Percentiles rank a stretch among this genome's conserved stretches.
phyloP scores from a whole-genome alignment of 1,140 invertebrate genomes.

The Scaptomyza pallida region DNA sequence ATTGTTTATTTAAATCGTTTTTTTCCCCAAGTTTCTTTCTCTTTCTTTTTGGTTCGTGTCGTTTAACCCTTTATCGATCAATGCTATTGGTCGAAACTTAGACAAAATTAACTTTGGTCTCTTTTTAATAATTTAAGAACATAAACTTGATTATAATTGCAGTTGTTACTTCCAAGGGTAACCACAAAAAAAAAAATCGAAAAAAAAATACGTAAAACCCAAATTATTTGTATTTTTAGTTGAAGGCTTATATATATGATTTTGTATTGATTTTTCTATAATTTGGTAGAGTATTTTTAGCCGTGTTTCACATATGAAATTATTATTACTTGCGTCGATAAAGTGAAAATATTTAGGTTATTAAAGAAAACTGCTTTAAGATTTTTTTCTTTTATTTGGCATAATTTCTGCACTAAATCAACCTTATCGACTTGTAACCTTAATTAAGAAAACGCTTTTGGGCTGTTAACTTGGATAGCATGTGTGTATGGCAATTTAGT shows the following conservation, averaged over 20 bases:
- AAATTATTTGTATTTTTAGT: constrained; percentile 1
- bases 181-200: background rate
- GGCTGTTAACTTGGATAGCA: background rate
- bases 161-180: constrained; percentile 5
- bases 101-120: background rate
- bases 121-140: constrained; percentile 23
- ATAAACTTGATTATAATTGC: constrained; percentile 19
- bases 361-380: too few species aligned
- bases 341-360: too few species aligned
- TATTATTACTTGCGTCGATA: too few species aligned
- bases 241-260: background rate
- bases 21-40: background rate
- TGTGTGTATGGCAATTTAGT: background rate
- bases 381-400: too few species aligned
- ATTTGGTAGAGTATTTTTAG: background rate
- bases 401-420: background rate
- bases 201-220: too few species aligned
- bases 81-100: background rate
- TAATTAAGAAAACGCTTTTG: constrained; percentile 9
- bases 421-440: constrained; percentile 10
- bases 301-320: too few species aligned
- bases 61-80: constrained; percentile 6
- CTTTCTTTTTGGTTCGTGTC: background rate
- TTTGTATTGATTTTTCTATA: constrained; percentile 13
- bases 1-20: constrained; percentile 16